Percentiles rank a stretch among this genome's conserved stretches.
Conservation (phyloP, 2,888 invertebrate species). For the Drosophila suboccidentalis region DNA sequence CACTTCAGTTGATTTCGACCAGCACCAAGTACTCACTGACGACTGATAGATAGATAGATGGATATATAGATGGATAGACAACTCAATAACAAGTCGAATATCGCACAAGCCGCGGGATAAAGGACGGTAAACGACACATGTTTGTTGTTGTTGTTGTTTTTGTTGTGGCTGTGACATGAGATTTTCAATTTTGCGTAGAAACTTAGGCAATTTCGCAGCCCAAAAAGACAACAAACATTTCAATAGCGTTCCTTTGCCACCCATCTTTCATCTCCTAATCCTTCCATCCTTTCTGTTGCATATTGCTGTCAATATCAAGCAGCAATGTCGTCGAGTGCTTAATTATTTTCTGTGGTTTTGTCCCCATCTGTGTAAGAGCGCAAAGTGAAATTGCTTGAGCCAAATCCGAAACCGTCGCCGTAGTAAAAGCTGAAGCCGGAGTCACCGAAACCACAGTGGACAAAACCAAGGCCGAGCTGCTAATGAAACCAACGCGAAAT, state of each 20-base stretch:
- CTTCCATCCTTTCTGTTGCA: conserved; percentile 34
- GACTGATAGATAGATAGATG: conserved; percentile 27
- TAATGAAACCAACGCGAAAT: conserved; percentile 77
- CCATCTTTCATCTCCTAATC: conserved; percentile 6
- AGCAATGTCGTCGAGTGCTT: conserved; percentile 73
- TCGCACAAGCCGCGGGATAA: conserved; percentile 54
- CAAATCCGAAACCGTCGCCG: not conserved
- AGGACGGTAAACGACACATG: conserved; percentile 53
- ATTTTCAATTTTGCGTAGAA: conserved; percentile 69
- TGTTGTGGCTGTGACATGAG: conserved; percentile 55
- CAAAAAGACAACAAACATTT: conserved; percentile 63
- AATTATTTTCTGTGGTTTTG: conserved; percentile 79
- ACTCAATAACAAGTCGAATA: conserved; percentile 71
- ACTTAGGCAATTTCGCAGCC: conserved; percentile 41
- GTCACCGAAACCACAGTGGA: conserved; percentile 26
- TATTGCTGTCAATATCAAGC: conserved; percentile 74
- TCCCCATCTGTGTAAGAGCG: conserved; percentile 51
- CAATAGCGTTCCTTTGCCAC: conserved; percentile 55
- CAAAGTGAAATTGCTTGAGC: conserved; percentile 70
- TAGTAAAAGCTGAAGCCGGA: not conserved
- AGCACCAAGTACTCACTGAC: conserved; percentile 42
- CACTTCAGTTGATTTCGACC: conserved; percentile 79
- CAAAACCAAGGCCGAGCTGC: conserved; percentile 55
- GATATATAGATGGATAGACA: conserved; percentile 48
- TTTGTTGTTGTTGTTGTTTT: conserved; percentile 55